A percentile compares a stretch with the other conserved stretches of the same genome.
Conservation (phyloP, 2,113 vertebrate genomes). For the Festucalex cinctus region DNA sequence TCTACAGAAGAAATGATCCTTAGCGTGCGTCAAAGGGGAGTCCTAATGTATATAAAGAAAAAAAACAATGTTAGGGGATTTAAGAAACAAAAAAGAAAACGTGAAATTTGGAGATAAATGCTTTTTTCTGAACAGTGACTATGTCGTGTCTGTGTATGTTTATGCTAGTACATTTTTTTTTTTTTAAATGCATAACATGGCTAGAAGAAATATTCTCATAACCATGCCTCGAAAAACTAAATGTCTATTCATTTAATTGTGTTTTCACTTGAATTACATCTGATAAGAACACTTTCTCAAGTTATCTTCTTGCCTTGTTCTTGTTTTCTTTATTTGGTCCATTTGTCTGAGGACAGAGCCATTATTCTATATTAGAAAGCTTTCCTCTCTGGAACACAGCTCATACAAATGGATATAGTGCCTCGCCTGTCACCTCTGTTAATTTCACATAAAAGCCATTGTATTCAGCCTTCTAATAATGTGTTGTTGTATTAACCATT, state of each 20-base stretch:
- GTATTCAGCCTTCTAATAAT: slow-evolving; percentile 38
- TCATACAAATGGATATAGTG: slow-evolving; percentile 27
- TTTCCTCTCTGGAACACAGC: slow-evolving; percentile 30
- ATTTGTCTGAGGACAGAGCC: slow-evolving; percentile 35
- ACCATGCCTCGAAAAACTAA: background rate
- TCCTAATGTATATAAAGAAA: no score
- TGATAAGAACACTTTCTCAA: slow-evolving; percentile 4
- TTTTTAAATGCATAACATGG: no score
- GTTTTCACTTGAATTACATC: slow-evolving; percentile 6
- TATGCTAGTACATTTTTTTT: no score
- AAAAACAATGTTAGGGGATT: no score
- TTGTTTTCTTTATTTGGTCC: slow-evolving; percentile 16
- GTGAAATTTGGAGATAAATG: background rate
- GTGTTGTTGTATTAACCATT: slow-evolving; percentile 24
- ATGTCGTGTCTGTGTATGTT: background rate
- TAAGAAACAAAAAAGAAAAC: background rate
- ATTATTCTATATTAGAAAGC: slow-evolving; percentile 49
- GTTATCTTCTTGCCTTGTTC: slow-evolving; percentile 2
- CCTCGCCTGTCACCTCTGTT: slow-evolving; percentile 44
- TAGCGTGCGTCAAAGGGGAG: no score
- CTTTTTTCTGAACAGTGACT: background rate
- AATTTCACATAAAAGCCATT: slow-evolving; percentile 46
- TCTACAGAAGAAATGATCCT: no score
- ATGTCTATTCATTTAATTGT: background rate
- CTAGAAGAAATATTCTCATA: background rate